Evolutionary conservation across 2,113 vertebrate genomes (phyloP).

Genomic region (Periophthalmodon schlosseri): DNA sequence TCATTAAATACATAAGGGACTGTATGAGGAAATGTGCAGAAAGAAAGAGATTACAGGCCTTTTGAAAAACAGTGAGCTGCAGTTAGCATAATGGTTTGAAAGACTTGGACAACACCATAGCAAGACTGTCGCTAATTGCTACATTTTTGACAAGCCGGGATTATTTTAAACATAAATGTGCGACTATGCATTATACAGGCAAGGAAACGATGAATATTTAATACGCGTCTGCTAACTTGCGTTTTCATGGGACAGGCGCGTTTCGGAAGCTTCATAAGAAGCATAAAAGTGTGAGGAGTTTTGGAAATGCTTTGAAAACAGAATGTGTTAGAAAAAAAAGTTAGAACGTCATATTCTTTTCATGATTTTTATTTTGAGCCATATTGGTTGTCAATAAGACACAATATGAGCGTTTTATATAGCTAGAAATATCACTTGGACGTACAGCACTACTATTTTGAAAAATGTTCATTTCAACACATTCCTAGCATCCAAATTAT

Average conservation of each 20-base stretch:
- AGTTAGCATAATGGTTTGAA: not conserved
- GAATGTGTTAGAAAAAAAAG: no score
- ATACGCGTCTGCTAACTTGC: not conserved
- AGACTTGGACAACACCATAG: not conserved
- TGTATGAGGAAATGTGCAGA: not conserved
- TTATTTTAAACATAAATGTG: not conserved
- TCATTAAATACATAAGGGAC: conserved; percentile 8
- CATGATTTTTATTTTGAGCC: no score
- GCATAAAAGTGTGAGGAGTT: not conserved
- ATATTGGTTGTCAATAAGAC: no score
- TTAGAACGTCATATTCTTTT: no score
- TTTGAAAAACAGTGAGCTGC: not conserved
- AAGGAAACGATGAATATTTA: not conserved
- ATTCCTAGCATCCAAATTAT: no score
- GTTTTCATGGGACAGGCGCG: not conserved
- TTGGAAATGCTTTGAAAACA: not conserved
- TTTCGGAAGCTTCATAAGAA: not conserved
- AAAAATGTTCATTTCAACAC: no score
- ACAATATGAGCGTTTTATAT: no score
- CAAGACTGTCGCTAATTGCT: not conserved
- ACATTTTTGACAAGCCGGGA: not conserved
- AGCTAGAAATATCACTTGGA: no score
- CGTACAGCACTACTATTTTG: no score
- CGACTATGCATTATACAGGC: not conserved
- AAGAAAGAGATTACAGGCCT: not conserved